Evolutionary conservation across 2,797 vertebrate species (phyloP).

Genomic region (Tragopan temminckii): DNA sequence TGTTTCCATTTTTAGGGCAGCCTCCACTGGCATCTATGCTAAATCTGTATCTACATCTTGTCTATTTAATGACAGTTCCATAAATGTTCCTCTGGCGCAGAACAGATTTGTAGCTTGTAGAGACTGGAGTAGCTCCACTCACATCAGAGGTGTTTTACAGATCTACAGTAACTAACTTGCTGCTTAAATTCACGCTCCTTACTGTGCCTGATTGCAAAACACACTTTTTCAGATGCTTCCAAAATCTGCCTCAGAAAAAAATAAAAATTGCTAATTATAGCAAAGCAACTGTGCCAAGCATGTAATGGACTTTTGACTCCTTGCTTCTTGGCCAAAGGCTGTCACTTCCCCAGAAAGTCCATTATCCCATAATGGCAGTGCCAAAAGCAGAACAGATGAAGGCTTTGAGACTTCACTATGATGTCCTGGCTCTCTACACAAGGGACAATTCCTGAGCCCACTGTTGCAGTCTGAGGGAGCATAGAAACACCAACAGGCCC

Average conservation of each 20-base stretch:
- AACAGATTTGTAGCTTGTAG: background rate
- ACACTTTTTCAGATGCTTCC: background rate
- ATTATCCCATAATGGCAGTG: background rate
- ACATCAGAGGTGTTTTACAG: background rate
- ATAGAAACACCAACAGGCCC: background rate
- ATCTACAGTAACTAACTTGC: background rate
- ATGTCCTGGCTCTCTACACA: background rate
- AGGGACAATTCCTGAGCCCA: background rate
- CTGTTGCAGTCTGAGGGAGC: background rate
- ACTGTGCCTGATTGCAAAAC: background rate
- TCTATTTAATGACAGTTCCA: background rate
- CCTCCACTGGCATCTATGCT: background rate
- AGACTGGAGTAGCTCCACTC: background rate
- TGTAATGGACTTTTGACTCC: slow-evolving; percentile 35
- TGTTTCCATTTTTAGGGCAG: background rate
- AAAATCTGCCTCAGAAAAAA: slow-evolving; percentile 22
- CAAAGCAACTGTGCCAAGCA: slow-evolving; percentile 15
- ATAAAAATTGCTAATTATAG: slow-evolving; percentile 16
- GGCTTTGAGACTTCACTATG: background rate
- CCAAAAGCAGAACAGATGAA: slow-evolving; percentile 14
- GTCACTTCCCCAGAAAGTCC: background rate
- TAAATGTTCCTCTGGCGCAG: background rate
- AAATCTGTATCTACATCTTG: background rate
- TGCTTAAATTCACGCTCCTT: background rate
- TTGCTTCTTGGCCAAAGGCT: slow-evolving; percentile 36